Percentiles rank a stretch among this genome's conserved stretches.
These are phyloP conservation scores for Antigone vipio DNA, from an alignment of 2,113 vertebrate species.

Conservation along the genomic window DNA sequence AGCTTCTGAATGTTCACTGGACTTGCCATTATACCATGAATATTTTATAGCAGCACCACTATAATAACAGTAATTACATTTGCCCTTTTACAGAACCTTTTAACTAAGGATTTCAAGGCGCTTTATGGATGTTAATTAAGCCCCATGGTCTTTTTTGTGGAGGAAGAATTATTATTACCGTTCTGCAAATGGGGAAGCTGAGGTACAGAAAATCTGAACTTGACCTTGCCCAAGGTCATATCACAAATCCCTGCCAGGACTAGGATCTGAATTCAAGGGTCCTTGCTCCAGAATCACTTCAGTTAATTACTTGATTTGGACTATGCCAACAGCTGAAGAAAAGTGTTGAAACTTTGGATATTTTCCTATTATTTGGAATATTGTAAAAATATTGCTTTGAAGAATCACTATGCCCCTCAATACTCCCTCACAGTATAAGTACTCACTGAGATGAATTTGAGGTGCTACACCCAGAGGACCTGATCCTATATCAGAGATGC, in stretches of 20 bases:
- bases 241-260: neutral
- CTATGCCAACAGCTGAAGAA: neutral
- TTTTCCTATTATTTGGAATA: neutral
- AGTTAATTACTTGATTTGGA: neutral
- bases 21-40: conserved; percentile 48
- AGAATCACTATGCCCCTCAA: neutral
- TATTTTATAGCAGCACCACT: conserved; percentile 42
- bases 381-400: neutral
- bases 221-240: conserved; percentile 24
- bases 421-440: neutral
- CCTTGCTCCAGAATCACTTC: neutral
- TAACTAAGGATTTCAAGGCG: conserved; percentile 24
- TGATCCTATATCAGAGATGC: neutral
- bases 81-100: conserved; percentile 59
- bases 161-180: conserved; percentile 4
- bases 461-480: neutral
- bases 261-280: neutral
- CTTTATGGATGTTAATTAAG: conserved; percentile 47
- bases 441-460: neutral
- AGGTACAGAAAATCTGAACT: neutral
- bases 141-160: neutral
- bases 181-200: neutral
- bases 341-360: neutral
- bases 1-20: conserved; percentile 9
- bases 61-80: conserved; percentile 52